Evolutionary conservation across 2,797 vertebrate genomes (phyloP), one percentile per base, ranked within the genome.

Genomic region (Rhodeus uyekii): DNA sequence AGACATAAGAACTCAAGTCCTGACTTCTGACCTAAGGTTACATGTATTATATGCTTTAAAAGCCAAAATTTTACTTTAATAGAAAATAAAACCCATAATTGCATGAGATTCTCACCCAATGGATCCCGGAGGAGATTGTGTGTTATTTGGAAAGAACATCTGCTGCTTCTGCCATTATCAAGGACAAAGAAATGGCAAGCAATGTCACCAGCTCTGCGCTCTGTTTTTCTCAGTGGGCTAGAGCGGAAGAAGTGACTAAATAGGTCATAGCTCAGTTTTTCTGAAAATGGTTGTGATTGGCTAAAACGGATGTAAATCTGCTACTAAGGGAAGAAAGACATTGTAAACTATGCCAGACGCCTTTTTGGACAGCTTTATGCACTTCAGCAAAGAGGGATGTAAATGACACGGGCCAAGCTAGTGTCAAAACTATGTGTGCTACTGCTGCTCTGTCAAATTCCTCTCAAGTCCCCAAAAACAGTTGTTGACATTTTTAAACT

Each of bases 251-350:
- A 50, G 36, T 8, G 74, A 76, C 42, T 83, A 87, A 81, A 85
- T 81, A 53, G 76, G 83, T 68, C 86, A 84, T 42, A 86, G 48
- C 10, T 83, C 38, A 46, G 61, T 67, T 83, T 64, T 84, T 82
- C 82, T 85, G 71, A 75, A 87, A 87, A 85, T 81, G 85, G 44
- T 13, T n/a, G 16, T 42, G 67, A 85, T 72, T 85, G 81, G 74
- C 46, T 71, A 19, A 55, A 80, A 81, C 13, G 53, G 48, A 67
- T 46, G n/a, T 48, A 44, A 64, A 73, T 71, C 72, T 65, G 58
- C 39, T 29, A 55, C 24, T 18, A 18, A 14, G 34, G 36, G 12
- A 34, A 71, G 53, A 83, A 69, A 32, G 22, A 53, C 5, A 27
- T 42, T 64, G 76, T n/a, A 53, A 32, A 82, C 29, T 72, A 34